phyloP scores from a whole-genome alignment of 2,113 vertebrate genomes.

The Myiopsitta monachus region DNA sequence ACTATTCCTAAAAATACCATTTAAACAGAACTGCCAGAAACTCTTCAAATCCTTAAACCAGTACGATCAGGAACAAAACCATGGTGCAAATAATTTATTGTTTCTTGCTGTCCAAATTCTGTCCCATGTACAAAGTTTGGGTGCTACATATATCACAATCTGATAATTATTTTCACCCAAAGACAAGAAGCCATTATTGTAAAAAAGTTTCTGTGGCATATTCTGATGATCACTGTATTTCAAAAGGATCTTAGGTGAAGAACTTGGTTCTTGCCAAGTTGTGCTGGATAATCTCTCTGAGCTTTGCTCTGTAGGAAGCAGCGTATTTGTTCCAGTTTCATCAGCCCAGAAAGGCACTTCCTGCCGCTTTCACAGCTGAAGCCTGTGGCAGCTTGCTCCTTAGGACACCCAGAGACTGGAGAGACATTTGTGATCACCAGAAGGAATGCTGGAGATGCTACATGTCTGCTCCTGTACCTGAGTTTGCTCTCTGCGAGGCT shows the following conservation, averaged over 20 bases:
- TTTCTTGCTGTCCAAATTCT: neutral
- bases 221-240: neutral
- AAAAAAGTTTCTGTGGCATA: neutral
- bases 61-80: neutral
- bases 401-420: neutral
- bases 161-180: neutral
- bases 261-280: neutral
- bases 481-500: neutral
- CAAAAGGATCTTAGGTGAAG: neutral
- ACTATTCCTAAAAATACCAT: neutral
- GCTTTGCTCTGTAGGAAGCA: neutral
- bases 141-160: neutral
- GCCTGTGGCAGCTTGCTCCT: neutral
- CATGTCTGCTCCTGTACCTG: neutral
- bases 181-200: neutral
- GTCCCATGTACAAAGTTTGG: neutral
- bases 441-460: neutral
- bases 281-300: neutral
- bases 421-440: neutral
- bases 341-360: neutral
- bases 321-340: neutral
- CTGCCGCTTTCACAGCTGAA: neutral
- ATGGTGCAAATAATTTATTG: neutral
- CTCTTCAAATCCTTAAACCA: neutral
- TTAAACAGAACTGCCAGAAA: neutral